Conservation (phyloP, 1,140 invertebrate species). For the Drosophila trapezifrons region DNA sequence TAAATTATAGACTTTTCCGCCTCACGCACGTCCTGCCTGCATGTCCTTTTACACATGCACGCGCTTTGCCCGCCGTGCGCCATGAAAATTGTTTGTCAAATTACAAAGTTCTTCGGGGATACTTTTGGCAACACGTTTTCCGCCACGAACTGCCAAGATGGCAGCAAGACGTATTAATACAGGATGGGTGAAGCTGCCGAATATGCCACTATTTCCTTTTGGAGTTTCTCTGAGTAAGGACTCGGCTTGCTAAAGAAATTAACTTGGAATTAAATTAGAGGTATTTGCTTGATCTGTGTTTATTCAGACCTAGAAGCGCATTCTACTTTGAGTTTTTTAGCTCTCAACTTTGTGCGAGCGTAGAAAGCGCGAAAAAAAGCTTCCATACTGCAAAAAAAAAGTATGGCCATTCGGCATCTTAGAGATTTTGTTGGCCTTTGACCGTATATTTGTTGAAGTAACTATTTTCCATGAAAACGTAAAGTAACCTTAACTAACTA, state of each 20-base stretch:
- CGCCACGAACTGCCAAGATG: conserved; percentile 2
- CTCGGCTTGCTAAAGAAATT: not conserved
- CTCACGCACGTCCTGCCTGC: conserved; percentile 27
- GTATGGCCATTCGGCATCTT: no score
- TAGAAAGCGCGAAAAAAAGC: no score
- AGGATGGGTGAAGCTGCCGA: not conserved
- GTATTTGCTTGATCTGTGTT: no score
- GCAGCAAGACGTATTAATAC: not conserved
- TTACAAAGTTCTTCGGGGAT: conserved; percentile 30
- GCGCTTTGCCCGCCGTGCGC: conserved; percentile 33
- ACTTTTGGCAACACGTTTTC: conserved; percentile 29
- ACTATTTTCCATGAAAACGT: no score
- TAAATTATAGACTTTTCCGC: conserved; percentile 60
- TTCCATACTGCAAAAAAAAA: no score
- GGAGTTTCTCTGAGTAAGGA: not conserved
- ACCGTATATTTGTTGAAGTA: no score
- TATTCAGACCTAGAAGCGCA: no score
- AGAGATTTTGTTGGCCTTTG: no score
- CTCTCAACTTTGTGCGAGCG: no score
- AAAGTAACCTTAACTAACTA: not conserved
- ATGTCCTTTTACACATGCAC: conserved; percentile 21
- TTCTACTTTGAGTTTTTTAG: no score
- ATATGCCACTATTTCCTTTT: not conserved
- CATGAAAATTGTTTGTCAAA: conserved; percentile 44
- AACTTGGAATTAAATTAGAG: no score